Evolutionary conservation across 2,113 vertebrate genomes (phyloP), one percentile per base, ranked within the genome.

Genomic region (Amblyornis subalaris): DNA sequence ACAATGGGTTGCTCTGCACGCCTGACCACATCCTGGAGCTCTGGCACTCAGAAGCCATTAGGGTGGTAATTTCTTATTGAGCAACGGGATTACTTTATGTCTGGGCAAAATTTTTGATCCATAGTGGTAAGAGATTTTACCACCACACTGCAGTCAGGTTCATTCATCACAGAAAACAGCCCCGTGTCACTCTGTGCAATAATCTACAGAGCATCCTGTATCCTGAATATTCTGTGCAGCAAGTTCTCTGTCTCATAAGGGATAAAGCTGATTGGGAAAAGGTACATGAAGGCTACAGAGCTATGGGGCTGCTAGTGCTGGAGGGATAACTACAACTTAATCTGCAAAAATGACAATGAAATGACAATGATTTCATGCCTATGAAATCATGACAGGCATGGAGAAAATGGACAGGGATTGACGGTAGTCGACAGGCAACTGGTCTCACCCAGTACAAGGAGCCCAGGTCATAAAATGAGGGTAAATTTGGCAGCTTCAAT

Each of bases 11-110:
- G 28, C 83, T 90, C 67, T 69, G 38, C 72, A 29, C 0, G 7
- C 35, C 79, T 73, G 64, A 95, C 94, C 93, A 87, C 93, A 95
- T 92, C 84, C 83, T 89, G 87, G 75, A 92, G 72, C 86, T 50
- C 86, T 54, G 72, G 83, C 94, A 90, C 83, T 77, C 89, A 58
- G 65, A 42, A 80, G 72, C 79, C 91, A 86, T 86, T 80, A 95
- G 69, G 40, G 75, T 7, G 0, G 47, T 40, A 62, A 91, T 84
- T 87, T 79, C 82, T 83, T 85, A 48, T 13, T 48, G 45, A 88
- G 75, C 66, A 85, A 47, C 0, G 0, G 38, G 62, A 85, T 61
- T 88, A 8, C 66, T 95, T 94, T 91, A 93, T 70, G 82, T 65
- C 90, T 61, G 81, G 78, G 92, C 88, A 94, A 82, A 78, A 88